Conservation (phyloP, 2,888 invertebrate genomes). For the Baronia brevicornis region DNA sequence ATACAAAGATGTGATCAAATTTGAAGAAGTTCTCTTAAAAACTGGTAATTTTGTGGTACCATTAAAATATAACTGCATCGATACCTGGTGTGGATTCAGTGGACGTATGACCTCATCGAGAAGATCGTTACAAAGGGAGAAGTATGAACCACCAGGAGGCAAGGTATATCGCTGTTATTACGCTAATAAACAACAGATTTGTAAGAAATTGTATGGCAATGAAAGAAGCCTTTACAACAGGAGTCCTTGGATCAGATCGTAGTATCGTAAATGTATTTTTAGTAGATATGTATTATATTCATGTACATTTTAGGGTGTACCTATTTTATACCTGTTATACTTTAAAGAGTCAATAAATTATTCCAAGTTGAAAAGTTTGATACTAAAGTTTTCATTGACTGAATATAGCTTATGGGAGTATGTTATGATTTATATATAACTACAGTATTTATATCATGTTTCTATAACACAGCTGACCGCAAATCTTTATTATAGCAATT, state of each 20-base stretch:
- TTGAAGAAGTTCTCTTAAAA: slow-evolving; percentile 44
- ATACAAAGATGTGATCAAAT: slow-evolving; percentile 32
- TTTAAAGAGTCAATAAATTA: too few species aligned
- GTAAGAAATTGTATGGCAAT: slow-evolving; percentile 31
- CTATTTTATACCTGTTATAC: too few species aligned
- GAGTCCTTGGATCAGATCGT: slow-evolving; percentile 27
- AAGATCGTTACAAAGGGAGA: slow-evolving; percentile 20
- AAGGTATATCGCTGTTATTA: slow-evolving; percentile 52
- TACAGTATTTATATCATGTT: too few species aligned
- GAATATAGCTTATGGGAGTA: too few species aligned
- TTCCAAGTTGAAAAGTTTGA: too few species aligned
- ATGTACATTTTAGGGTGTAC: too few species aligned
- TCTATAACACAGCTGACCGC: too few species aligned
- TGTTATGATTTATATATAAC: too few species aligned
- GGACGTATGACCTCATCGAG: slow-evolving; percentile 31
- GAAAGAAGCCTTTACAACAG: slow-evolving; percentile 27
- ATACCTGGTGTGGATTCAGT: slow-evolving; percentile 50
- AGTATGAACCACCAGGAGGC: slow-evolving; percentile 46
- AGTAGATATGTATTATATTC: too few species aligned
- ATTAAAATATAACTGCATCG: slow-evolving; percentile 38
- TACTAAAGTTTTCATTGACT: too few species aligned
- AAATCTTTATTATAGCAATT: too few species aligned
- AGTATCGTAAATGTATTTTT: slow-evolving; percentile 2
- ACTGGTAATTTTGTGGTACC: slow-evolving; percentile 33
- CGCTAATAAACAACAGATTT: slow-evolving; percentile 55